These are phyloP conservation scores for Crioceris asparagi DNA, from an alignment of 2,888 invertebrate species.

Conservation along the genomic window DNA sequence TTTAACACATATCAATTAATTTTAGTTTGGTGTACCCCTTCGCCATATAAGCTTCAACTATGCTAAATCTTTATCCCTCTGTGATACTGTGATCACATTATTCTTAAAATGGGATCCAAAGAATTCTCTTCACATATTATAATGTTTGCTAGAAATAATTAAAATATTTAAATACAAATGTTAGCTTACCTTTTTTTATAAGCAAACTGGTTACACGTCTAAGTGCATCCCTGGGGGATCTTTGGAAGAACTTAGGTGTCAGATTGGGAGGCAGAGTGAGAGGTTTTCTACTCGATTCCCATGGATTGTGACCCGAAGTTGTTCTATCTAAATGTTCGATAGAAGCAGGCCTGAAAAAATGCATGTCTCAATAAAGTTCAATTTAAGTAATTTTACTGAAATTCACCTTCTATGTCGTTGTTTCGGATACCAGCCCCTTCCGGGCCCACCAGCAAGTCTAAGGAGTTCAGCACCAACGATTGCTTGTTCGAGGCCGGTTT, in stretches of 20 bases:
- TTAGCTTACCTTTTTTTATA: constrained; percentile 50
- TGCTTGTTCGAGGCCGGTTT: constrained; percentile 37
- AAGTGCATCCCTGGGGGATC: constrained; percentile 76
- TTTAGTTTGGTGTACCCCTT: no score
- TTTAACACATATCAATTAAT: no score
- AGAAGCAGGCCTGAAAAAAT: constrained; percentile 55
- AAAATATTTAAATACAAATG: no score
- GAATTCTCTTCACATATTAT: no score
- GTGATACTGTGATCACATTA: no score
- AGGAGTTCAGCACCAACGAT: constrained; percentile 70
- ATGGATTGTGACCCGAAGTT: constrained; percentile 42
- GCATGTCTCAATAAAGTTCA: neutral
- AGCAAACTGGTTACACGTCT: constrained; percentile 81
- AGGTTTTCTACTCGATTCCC: constrained; percentile 60
- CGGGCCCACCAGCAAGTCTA: constrained; percentile 68
- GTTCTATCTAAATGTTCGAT: constrained; percentile 77
- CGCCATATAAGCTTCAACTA: no score
- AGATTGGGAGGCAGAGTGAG: constrained; percentile 80
- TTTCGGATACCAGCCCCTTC: constrained; percentile 75
- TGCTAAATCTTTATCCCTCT: no score
- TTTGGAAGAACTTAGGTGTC: constrained; percentile 82
- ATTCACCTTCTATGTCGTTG: constrained; percentile 44
- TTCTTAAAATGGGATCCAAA: no score
- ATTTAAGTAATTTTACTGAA: no score
- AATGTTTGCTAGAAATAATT: no score